Base-by-base conservation (phyloP, 2,888 invertebrate genomes). In the Catocala fraxini region DNA sequence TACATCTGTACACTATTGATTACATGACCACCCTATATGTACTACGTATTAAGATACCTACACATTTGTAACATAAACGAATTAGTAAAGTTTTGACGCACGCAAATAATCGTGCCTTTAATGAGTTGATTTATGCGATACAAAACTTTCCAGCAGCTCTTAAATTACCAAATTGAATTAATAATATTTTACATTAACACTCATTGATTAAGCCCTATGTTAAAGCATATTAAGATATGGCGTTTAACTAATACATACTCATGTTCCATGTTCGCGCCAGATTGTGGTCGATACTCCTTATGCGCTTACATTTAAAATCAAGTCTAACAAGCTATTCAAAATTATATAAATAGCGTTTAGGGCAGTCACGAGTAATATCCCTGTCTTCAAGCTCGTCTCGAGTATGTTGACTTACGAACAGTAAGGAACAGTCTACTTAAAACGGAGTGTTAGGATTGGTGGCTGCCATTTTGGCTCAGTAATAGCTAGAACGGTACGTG, bases 101-200 rank as follows among this genome's bases (percentile, higher is more conserved):
- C 66, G 41, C 33, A 60, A 59, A 56, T 35, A 43, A 11, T 56
- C 53, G 58, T 65, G 62, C 65, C 41, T 54, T 39, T 63, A 68
- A 39, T 39, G 35, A 39, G 9, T 39, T 39, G 35, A 9, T 39
- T 39, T 39, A 7, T 1, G 35, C 0, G 0, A 53, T 25, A 25
- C 25, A 25, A 25, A 25, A 25, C 7, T 41, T 45, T 34, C 13
- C 33, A 10, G 66, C 63, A 42, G 42, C 10, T 25, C 51, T 52
- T 56, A 56, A 47, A 51, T 51, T 60, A 55, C 15, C 52, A 51
- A 48, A 54, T 55, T 13, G 25, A 59, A 61, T 66, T 69, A 33
- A 61, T 48, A 42, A 58, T 61, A 62, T 39, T 42, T 63, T 48
- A 70, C 63, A 71, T 41, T 60, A 63, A 70, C 63, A 72, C 57